Evolutionary conservation across 2,113 vertebrate genomes (phyloP), one percentile per base, ranked within the genome.

Genomic region (Sander lucioperca): DNA sequence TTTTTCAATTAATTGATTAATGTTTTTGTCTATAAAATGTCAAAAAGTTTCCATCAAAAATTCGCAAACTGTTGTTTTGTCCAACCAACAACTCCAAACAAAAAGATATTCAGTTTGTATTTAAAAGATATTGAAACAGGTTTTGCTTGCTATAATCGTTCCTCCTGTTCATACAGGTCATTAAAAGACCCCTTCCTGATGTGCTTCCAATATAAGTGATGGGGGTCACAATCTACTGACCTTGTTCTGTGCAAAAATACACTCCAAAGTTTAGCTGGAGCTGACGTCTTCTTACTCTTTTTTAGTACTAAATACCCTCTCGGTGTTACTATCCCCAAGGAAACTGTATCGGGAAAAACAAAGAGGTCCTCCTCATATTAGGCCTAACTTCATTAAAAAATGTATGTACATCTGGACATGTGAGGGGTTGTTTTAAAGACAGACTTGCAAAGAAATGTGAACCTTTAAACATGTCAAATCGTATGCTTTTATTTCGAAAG

Each of bases 401-500:
- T 45, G 10, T 48, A 66, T 18, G 43, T 16, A 48, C 39, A 66
- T 5, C 43, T 48, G 13, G 23, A 27, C 36, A 43, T 45, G 5
- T 13, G 11, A 11, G 10, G 39, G 10, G 39, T 25, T 65, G 27
- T 47, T 39, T 21, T 23, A 25, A 65, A 25, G 19, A 65, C 14
- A 25, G 39, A n/a, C 36, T 6, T n/a, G 7, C 25, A 58, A 16
- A 27, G 6, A 5, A 61, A 18, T 10, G 15, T 30, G 13, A 27
- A 67, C n/a, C 21, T 39, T 12, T 8, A n/a, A 14, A 62, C 30
- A 13, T 13, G 54, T 11, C 23, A 48, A 8, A 36, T 69, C 5
- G 4, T 2, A 7, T 45, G 57, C 62, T 86, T 77, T 93, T 91
- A 91, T 84, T 86, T 78, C n/a, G 61, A 53, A 64, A 50, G 67